Base-by-base conservation (phyloP, 2,113 vertebrate genomes). In the Leptosomus discolor region DNA sequence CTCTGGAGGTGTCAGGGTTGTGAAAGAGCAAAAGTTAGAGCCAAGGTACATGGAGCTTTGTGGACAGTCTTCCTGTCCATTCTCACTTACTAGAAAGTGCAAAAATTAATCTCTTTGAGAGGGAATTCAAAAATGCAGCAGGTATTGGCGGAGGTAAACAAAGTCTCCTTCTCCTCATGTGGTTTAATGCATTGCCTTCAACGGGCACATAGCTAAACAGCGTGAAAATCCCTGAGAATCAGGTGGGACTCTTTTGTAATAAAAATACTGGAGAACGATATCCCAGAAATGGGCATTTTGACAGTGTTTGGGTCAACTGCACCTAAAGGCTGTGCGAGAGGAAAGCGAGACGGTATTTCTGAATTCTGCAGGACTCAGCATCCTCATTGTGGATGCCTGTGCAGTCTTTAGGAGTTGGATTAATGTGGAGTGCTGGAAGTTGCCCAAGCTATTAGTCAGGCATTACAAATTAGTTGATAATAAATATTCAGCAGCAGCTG, bases 401-500 rank as follows among this genome's bases (percentile, higher is more conserved):
- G 6, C 60, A 0, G 27, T 67, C 73, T 92, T 81, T 39, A 81
- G 73, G 36, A 8, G 63, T 88, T 93, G 78, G 65, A 84, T 95
- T 92, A 85, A 87, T 51, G 56, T 0, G 0, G 60, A 70, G 61
- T 39, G 73, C 86, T 97, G 95, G 93, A 97, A 92, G 86, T 78
- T 68, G 64, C 68, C 93, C 95, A 97, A 85, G 61, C 81, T 95
- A 85, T 89, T 94, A 96, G 86, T 94, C 93, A 95, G 91, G 93
- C 94, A 91, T 94, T 92, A 92, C 95, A 92, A 92, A 95, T 96
- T n/a, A 91, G 80, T 78, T 87, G 74, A 84, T 81, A 94, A 96
- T 97, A 96, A 97, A 96, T 97, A 97, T 96, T 95, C 96, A 97
- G 69, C 43, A 96, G 94, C 95, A 96, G 87, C 94, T 97, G 96